Base-by-base conservation (phyloP, 2,113 vertebrate genomes). In the Notothenia rossii region DNA sequence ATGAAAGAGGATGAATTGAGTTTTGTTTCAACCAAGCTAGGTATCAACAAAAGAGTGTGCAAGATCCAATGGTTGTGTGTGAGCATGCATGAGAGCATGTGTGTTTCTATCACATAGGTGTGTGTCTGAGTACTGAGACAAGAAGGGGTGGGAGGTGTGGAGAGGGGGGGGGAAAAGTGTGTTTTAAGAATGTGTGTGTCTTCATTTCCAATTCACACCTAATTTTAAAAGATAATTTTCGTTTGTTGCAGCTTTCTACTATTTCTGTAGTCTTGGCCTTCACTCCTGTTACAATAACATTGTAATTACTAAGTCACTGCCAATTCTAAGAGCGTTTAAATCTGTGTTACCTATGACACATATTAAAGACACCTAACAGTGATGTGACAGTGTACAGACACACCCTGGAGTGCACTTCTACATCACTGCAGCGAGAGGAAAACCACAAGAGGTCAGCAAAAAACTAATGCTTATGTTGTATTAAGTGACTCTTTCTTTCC, bases 1-100 rank as follows among this genome's bases (percentile, higher is more conserved):
- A 86, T 88, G 48, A 81, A 83, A 78, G 61, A 77, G 29, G 58
- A 86, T 78, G 48, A 80, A 88, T 71, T 10, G 72, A 78, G 84
- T 81, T 88, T 81, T 51, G 87, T 88, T 91, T 83, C 62, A 79
- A 54, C 67, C 58, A 51, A 82, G 70, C 0, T 1, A 59, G 72
- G 79, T 75, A 67, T 86, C 80, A 86, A 87, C 83, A 85, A 86
- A 70, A 55, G 50, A 74, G 33, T 8, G 12, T 46, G 59, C 25
- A 1, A 70, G 74, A 83, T 84, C 59, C 79, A 72, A 70, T 61
- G 68, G 33, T 25, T 69, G 69, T 61, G 48, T 22, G 51, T 68
- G 64, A 49, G 73, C 0, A 11, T 75, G 50, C 22, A 29, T 4
- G 2, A 53, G 60, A 36, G 54, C 61, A 43, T 18, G 56, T 20